These are phyloP conservation scores for Sinocyclocheilus anshuiensis DNA, from an alignment of 2,113 vertebrate species.

Conservation along the genomic window DNA sequence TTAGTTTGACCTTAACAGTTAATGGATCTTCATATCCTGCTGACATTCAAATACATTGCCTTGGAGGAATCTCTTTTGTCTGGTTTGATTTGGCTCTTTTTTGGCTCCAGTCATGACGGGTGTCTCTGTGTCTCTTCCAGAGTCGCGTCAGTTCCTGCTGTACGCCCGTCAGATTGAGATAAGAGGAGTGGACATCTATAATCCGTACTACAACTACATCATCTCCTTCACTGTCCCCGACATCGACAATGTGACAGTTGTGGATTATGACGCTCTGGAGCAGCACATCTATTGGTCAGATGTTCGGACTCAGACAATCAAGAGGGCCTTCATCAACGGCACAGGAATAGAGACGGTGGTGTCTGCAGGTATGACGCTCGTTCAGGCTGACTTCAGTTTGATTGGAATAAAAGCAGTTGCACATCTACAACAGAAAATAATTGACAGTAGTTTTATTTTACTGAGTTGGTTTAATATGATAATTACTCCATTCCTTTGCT, in stretches of 20 bases:
- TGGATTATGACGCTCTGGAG: constrained; percentile 92
- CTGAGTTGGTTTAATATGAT: background rate
- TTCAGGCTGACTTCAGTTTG: background rate
- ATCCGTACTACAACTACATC: constrained; percentile 98
- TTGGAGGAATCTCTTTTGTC: background rate
- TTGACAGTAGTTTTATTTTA: background rate
- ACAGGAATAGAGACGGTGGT: constrained; percentile 92
- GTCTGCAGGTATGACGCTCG: constrained; percentile 68
- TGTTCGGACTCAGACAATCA: constrained; percentile 95
- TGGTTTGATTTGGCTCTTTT: background rate
- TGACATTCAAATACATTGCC: background rate
- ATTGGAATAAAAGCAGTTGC: background rate
- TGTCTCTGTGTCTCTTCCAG: constrained; percentile 66
- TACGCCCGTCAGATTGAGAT: constrained; percentile 98
- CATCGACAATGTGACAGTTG: constrained; percentile 94
- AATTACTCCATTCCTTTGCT: background rate
- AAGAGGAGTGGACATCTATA: constrained; percentile 92
- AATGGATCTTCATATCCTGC: background rate
- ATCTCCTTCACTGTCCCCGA: constrained; percentile 98
- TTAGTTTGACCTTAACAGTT: background rate
- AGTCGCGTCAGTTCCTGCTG: constrained; percentile 94
- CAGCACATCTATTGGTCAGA: constrained; percentile 97
- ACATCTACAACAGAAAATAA: background rate
- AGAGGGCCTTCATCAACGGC: constrained; percentile 96
- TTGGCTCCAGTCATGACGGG: background rate